phyloP scores from a whole-genome alignment of 2,113 vertebrate species.

The Sapayoa aenigma region DNA sequence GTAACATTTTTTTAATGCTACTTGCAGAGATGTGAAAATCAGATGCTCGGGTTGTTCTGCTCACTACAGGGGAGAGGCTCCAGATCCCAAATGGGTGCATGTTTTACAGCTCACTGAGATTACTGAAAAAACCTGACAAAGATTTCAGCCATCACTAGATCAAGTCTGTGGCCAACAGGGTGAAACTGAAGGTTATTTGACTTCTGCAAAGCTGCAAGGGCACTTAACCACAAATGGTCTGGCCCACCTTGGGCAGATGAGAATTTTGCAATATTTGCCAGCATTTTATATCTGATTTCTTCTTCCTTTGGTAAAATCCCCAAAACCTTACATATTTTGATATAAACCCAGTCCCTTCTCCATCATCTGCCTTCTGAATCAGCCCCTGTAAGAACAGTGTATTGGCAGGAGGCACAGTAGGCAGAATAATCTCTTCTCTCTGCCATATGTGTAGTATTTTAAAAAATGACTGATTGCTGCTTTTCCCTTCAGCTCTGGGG shows the following conservation, averaged over 20 bases:
- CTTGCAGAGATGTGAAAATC: neutral
- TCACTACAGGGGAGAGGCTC: neutral
- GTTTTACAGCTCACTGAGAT: neutral
- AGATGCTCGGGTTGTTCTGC: neutral
- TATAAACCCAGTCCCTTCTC: neutral
- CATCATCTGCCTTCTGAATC: neutral
- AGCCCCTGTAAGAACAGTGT: neutral
- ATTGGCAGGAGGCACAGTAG: neutral
- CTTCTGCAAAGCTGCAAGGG: neutral
- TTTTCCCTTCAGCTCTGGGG: conserved; percentile 37
- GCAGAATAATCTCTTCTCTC: neutral
- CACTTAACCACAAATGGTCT: neutral
- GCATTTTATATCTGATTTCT: neutral
- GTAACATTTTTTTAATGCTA: neutral
- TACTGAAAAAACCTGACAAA: neutral
- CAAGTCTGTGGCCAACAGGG: neutral
- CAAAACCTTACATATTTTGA: neutral
- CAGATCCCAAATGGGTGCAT: neutral
- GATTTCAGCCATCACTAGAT: neutral
- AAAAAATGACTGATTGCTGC: conserved; percentile 21
- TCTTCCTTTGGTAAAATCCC: neutral
- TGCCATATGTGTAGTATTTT: conserved; percentile 17
- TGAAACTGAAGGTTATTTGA: neutral
- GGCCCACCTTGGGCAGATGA: neutral
- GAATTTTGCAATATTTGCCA: neutral